Conservation (phyloP, 2,888 invertebrate genomes). For the Sarcophaga caerulescens region DNA sequence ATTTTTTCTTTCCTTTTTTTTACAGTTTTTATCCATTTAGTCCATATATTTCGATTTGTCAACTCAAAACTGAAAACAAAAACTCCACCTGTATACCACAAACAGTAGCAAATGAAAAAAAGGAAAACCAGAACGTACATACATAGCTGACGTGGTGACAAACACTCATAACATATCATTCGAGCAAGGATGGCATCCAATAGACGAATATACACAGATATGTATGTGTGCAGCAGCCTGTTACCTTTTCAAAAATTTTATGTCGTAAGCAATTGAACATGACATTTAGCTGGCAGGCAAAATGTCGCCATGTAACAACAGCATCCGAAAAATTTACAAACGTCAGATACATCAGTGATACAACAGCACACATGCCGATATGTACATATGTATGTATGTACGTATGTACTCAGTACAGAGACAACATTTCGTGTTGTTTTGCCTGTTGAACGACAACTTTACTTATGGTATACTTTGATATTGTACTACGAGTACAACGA, state of each 20-base stretch:
- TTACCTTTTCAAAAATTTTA: constrained; percentile 67
- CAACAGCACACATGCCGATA: constrained; percentile 8
- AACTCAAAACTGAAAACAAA: neutral
- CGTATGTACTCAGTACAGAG: neutral
- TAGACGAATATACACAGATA: neutral
- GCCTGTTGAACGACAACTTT: constrained; percentile 8
- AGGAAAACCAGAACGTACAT: constrained; percentile 4
- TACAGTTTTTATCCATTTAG: neutral
- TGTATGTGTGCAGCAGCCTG: constrained; percentile 5
- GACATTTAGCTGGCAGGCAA: constrained; percentile 66
- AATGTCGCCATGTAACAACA: constrained; percentile 35
- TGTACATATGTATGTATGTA: neutral
- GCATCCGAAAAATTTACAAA: constrained; percentile 37
- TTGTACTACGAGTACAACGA: neutral
- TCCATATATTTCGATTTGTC: no score
- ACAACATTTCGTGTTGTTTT: neutral
- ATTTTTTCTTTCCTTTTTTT: neutral
- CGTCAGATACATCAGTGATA: neutral
- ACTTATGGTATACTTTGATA: constrained; percentile 7
- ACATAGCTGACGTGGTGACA: constrained; percentile 30
- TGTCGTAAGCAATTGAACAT: constrained; percentile 71
- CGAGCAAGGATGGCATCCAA: constrained; percentile 7
- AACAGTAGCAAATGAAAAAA: neutral
- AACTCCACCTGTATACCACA: neutral
- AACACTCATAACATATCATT: constrained; percentile 51